phyloP scores from a whole-genome alignment of 1,140 invertebrate genomes.

The Meteorus sp. region DNA sequence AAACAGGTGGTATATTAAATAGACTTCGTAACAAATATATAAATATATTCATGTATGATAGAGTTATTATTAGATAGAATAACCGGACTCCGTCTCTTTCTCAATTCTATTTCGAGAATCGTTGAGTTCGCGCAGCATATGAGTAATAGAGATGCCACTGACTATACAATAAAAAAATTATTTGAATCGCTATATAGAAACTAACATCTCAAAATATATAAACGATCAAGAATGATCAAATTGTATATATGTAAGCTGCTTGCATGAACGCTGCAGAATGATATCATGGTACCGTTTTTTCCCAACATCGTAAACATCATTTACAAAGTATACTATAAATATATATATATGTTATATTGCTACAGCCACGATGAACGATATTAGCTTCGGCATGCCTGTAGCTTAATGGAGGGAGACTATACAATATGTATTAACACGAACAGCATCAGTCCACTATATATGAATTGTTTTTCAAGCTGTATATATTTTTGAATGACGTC shows the following conservation, averaged over 20 bases:
- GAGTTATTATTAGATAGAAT: not conserved
- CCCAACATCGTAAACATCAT: not conserved
- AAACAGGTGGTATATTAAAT: slow-evolving; percentile 1
- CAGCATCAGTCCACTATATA: slow-evolving; percentile 13
- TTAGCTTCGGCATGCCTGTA: slow-evolving; percentile 10
- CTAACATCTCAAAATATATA: too few relatives aligned
- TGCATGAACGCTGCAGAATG: too few relatives aligned
- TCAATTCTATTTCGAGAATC: not conserved
- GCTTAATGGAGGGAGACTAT: not conserved
- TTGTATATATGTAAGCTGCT: too few relatives aligned
- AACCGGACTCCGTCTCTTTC: too few relatives aligned
- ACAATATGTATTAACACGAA: too few relatives aligned
- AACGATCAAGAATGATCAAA: too few relatives aligned
- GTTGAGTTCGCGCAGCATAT: not conserved
- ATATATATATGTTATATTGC: not conserved
- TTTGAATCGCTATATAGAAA: not conserved
- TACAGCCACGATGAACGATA: not conserved
- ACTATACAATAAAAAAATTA: too few relatives aligned
- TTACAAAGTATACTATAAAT: not conserved
- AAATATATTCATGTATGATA: too few relatives aligned
- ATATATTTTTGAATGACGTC: slow-evolving; percentile 4
- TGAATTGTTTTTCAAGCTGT: slow-evolving; percentile 17
- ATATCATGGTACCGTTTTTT: too few relatives aligned
- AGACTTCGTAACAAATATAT: too few relatives aligned
- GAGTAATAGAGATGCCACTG: too few relatives aligned